Conservation (phyloP, 2,888 invertebrate species). For the Drosophila paranaensis region DNA sequence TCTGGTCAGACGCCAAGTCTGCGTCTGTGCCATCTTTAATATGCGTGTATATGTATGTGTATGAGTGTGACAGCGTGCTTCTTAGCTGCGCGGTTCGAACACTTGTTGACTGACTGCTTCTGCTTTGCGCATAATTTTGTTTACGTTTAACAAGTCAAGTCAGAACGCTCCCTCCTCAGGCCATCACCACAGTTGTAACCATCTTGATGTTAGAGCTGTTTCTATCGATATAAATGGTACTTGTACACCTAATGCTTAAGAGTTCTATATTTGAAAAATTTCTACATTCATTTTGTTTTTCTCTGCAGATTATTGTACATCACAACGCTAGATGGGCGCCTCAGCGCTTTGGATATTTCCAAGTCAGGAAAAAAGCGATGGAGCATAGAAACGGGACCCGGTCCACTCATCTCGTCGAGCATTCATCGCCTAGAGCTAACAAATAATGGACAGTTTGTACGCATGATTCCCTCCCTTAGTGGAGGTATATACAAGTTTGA, state of each 20-base stretch:
- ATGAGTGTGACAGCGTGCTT: slow-evolving; percentile 14
- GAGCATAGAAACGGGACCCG: slow-evolving; percentile 91
- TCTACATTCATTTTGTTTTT: background rate
- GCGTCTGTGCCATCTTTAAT: slow-evolving; percentile 26
- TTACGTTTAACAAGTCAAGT: slow-evolving; percentile 45
- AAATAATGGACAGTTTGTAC: slow-evolving; percentile 93
- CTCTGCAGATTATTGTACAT: slow-evolving; percentile 90
- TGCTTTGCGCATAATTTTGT: slow-evolving; percentile 28
- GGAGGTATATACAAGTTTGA: slow-evolving; percentile 97
- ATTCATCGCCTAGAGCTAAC: slow-evolving; percentile 94
- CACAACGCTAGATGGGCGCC: slow-evolving; percentile 95
- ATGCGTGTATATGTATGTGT: slow-evolving; percentile 6
- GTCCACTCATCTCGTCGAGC: slow-evolving; percentile 93
- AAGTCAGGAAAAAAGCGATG: slow-evolving; percentile 90
- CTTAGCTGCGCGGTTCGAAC: slow-evolving; percentile 21
- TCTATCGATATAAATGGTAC: background rate
- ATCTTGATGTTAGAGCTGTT: background rate
- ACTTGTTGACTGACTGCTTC: slow-evolving; percentile 61
- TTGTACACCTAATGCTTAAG: background rate
- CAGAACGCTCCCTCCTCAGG: slow-evolving; percentile 1
- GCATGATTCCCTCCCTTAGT: slow-evolving; percentile 96
- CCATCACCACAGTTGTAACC: slow-evolving; percentile 1
- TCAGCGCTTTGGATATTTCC: slow-evolving; percentile 92
- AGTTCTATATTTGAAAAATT: background rate
- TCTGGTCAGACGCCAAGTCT: slow-evolving; percentile 4